Evolutionary conservation across 2,113 vertebrate genomes (phyloP), one percentile per base, ranked within the genome.

Genomic region (Larimichthys polyactis): DNA sequence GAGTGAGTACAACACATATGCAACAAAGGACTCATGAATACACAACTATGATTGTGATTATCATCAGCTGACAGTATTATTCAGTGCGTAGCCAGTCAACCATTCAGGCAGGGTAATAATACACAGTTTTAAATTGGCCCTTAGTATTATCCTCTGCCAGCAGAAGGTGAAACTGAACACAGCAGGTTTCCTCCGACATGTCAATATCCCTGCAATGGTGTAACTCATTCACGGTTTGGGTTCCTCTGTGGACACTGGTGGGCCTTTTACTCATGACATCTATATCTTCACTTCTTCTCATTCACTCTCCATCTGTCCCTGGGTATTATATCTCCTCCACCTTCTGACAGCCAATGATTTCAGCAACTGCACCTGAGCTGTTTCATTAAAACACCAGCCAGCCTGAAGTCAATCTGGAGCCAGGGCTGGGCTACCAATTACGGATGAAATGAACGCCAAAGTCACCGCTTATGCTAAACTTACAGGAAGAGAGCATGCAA

Each of bases 1-100:
- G 73, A 90, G 76, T 86, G 73, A 89, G 84, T 85, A 78, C 59
- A 36, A 81, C 70, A 83, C 82, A 94, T 87, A 58, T 75, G 80
- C 76, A 90, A 82, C 77, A 79, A 77, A 82, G 70, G 80, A 60
- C 89, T 78, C 75, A 87, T 81, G 54, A 82, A 83, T 75, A 78
- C 80, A 77, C 62, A 85, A 77, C 77, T 78, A 54, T 85, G 78
- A 86, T 81, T 89, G 83, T 85, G 79, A 90, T 87, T 64, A 85
- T 82, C 24, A 76, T 87, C 63, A 60, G 54, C 60, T 43, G 16
- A 58, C 63, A 71, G 20, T 19, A 24, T 36, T 52, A 79, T 65
- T 73, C 16, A 32, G 8, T 59, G 15, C 3, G 19, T 20, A 49
- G 9, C 22, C 66, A 70, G 60, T 48, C 62, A 79, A 48, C 60